These are phyloP conservation scores for Leucosticte australis DNA, from an alignment of 2,113 vertebrate genomes.

Conservation along the genomic window DNA sequence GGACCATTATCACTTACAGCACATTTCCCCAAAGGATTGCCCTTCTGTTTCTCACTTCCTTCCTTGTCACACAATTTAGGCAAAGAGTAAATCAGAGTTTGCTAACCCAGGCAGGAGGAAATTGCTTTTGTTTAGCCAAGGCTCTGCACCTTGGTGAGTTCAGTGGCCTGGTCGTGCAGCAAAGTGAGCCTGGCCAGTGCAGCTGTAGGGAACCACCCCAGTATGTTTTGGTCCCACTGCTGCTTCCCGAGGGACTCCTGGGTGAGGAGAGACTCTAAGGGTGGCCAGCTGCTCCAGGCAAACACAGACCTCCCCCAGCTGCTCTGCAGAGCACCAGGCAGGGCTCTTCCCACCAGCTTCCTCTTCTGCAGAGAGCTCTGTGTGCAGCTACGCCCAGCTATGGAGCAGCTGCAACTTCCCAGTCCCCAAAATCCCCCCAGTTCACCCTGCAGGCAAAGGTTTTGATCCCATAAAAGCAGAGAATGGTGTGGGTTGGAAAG, in stretches of 20 bases:
- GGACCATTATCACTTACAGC: accelerated
- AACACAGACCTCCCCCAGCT: background rate
- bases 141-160: background rate
- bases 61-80: background rate
- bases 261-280: background rate
- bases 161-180: background rate
- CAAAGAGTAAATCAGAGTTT: background rate
- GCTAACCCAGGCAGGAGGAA: background rate
- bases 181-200: background rate
- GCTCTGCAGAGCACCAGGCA: background rate
- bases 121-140: background rate
- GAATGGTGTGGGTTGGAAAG: background rate
- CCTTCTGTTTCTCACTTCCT: background rate
- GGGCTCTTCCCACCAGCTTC: background rate
- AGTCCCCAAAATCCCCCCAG: background rate
- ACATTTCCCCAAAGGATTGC: background rate
- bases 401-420: background rate
- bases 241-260: background rate
- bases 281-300: background rate
- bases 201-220: background rate
- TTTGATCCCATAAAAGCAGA: background rate
- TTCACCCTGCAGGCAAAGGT: background rate
- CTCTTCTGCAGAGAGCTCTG: background rate
- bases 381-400: background rate
- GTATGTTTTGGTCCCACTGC: background rate